These are phyloP conservation scores for Dinoponera quadriceps DNA, from an alignment of 1,140 invertebrate genomes.

Conservation along the genomic window DNA sequence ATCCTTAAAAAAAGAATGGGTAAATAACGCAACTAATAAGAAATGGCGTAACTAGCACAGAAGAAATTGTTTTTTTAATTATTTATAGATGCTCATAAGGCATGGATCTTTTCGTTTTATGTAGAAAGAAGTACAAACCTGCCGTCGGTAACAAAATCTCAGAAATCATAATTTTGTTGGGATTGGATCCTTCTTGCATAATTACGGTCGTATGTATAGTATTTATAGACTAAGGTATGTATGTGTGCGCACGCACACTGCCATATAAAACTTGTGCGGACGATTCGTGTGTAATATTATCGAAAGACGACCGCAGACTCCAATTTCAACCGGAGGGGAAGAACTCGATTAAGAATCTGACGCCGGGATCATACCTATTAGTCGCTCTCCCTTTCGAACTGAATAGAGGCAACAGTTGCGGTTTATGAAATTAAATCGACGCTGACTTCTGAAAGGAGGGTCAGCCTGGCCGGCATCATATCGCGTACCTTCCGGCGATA, in stretches of 20 bases:
- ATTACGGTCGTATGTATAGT: too few relatives aligned
- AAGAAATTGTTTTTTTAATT: too few relatives aligned
- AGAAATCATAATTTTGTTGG: too few relatives aligned
- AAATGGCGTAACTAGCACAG: too few relatives aligned
- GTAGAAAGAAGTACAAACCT: too few relatives aligned
- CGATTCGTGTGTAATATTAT: slow-evolving; percentile 13
- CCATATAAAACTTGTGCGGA: neutral
- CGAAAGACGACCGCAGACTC: slow-evolving; percentile 39
- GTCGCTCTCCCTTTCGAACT: slow-evolving; percentile 79
- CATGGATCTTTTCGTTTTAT: too few relatives aligned
- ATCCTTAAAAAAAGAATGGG: too few relatives aligned
- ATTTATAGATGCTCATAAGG: too few relatives aligned
- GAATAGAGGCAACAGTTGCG: slow-evolving; percentile 85
- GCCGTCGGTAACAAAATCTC: too few relatives aligned
- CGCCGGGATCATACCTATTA: slow-evolving; percentile 81
- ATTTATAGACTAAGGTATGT: too few relatives aligned
- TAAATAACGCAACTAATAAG: too few relatives aligned
- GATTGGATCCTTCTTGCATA: too few relatives aligned
- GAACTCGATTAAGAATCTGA: slow-evolving; percentile 61
- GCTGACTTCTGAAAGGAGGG: slow-evolving; percentile 77
- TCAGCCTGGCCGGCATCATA: slow-evolving; percentile 66
- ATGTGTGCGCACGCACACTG: neutral
- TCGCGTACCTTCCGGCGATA: neutral
- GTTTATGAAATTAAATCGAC: slow-evolving; percentile 85
- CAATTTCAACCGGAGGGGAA: slow-evolving; percentile 45